Conservation (phyloP, 2,113 vertebrate genomes). For the Ahaetulla prasina region DNA sequence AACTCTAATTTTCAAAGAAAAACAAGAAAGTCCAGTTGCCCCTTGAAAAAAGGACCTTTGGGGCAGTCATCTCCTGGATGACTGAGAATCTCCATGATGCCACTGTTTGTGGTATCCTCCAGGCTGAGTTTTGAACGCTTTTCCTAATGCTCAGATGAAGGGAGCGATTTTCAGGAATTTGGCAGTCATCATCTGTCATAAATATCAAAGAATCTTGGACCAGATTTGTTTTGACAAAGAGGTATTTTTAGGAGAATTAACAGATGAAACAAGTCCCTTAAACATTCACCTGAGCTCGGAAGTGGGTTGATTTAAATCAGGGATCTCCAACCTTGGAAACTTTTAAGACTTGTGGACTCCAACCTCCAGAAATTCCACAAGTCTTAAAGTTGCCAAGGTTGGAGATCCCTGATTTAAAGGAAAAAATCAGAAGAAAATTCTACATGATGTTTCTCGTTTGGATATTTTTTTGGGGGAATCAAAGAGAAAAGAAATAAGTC, state of each 20-base stretch:
- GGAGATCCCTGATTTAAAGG: not conserved
- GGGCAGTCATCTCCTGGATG: no score
- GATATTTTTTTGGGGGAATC: not conserved
- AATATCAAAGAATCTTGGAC: not conserved
- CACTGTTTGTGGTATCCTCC: not conserved
- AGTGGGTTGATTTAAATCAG: not conserved
- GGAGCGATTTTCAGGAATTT: not conserved
- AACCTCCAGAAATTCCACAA: no score
- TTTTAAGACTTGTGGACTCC: no score
- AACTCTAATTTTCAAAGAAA: no score
- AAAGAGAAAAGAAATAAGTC: not conserved
- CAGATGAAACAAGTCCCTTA: not conserved
- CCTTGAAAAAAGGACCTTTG: no score
- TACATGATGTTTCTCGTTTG: fast-evolving
- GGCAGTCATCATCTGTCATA: not conserved
- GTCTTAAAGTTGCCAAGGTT: no score
- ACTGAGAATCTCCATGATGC: no score
- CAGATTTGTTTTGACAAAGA: not conserved
- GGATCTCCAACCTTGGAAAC: no score
- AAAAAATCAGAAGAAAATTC: not conserved
- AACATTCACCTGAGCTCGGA: not conserved
- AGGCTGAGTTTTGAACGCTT: not conserved
- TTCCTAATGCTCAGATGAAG: not conserved
- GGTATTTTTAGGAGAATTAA: not conserved
- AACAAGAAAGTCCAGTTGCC: no score